These are phyloP conservation scores for Allenopithecus nigroviridis DNA, from an alignment of 2,797 vertebrate genomes.

Conservation along the genomic window DNA sequence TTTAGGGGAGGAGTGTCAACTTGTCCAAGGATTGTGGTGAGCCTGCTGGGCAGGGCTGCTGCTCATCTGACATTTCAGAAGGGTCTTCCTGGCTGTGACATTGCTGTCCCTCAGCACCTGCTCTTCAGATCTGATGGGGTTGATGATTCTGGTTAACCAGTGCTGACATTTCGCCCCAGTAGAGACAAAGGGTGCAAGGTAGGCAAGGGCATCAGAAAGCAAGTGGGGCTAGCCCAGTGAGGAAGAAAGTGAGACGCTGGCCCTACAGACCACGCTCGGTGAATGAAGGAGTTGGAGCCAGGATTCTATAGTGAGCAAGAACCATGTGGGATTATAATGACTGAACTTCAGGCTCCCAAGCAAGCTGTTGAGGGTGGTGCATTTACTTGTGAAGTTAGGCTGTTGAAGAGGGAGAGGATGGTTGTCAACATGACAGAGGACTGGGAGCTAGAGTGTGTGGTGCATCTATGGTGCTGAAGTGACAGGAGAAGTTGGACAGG, in stretches of 20 bases:
- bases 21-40: neutral
- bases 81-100: neutral
- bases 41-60: neutral
- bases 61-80: neutral
- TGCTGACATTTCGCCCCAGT: neutral
- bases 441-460: neutral
- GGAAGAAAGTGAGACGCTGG: neutral
- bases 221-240: neutral
- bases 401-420: neutral
- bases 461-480: neutral
- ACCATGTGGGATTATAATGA: neutral
- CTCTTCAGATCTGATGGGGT: neutral
- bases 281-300: neutral
- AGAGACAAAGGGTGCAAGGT: neutral
- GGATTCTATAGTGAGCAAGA: neutral
- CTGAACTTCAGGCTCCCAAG: neutral
- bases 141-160: neutral
- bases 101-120: neutral
- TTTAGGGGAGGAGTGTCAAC: neutral
- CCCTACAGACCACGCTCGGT: neutral
- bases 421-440: neutral
- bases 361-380: neutral
- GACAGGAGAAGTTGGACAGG: neutral
- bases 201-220: neutral
- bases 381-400: neutral